These are phyloP conservation scores for Caenorhabditis becei DNA, from an alignment of 2,888 invertebrate genomes.

Conservation along the genomic window DNA sequence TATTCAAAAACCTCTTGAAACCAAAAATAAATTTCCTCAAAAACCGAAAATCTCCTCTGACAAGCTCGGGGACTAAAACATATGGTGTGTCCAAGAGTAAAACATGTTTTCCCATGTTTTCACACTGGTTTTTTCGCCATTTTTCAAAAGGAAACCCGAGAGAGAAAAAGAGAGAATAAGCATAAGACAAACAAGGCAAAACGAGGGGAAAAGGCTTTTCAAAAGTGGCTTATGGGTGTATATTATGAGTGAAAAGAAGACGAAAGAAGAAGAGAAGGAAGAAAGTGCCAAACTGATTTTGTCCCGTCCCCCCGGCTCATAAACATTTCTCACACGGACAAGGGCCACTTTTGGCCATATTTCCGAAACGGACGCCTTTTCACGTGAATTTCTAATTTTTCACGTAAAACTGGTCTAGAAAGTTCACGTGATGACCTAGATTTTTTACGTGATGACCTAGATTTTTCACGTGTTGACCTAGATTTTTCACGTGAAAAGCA, in stretches of 20 bases:
- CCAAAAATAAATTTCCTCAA: too few relatives aligned
- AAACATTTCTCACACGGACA: slow-evolving; percentile 4
- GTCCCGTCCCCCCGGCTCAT: neutral
- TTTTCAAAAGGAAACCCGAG: neutral
- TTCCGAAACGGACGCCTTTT: neutral
- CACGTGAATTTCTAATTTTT: too few relatives aligned
- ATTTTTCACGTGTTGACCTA: too few relatives aligned
- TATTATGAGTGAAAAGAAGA: slow-evolving; percentile 4
- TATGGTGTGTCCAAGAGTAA: neutral
- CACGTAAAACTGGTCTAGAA: too few relatives aligned
- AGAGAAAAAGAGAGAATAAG: neutral
- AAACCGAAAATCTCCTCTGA: neutral
- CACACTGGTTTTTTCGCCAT: neutral
- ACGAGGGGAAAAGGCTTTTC: neutral
- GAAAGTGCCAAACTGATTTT: slow-evolving; percentile 22
- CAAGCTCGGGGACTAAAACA: too few relatives aligned
- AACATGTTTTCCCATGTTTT: neutral
- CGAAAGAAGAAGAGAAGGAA: neutral
- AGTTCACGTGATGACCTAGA: too few relatives aligned
- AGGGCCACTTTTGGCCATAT: too few relatives aligned
- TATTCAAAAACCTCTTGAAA: too few relatives aligned
- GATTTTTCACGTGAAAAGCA: too few relatives aligned
- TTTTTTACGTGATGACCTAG: too few relatives aligned
- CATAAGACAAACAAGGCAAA: neutral
- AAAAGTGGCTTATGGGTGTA: slow-evolving; percentile 47